Base-by-base conservation (phyloP, 2,888 invertebrate genomes). In the Plutella xylostella region DNA sequence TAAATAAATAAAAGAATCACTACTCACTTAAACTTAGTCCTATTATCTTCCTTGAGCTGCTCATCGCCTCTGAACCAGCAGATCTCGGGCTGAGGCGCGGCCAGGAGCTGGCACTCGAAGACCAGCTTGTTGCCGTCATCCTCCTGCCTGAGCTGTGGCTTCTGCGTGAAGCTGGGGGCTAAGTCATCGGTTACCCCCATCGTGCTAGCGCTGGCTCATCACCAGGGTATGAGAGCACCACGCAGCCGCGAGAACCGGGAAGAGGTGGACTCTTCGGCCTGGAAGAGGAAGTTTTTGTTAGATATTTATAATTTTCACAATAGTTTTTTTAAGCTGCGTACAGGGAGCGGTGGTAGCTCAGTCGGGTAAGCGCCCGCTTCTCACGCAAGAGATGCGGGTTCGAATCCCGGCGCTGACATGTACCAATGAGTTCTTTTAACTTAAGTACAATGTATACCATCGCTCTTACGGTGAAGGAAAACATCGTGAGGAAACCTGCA, bases 141-240 rank as follows among this genome's bases (percentile, higher is more conserved):
- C 75, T 97, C 97, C 79, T 98, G 97, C 58, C 96, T 89, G 63
- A 98, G 89, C 80, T 95, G 94, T 56, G 97, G 97, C 90, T 97
- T 97, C 87, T 97, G 96, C 60, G 96, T 95, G 88, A 98, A 97
- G 89, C 96, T 97, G 80, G 97, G 97, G 86, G 97, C 96, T 87
- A 96, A 93, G 85, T 96, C 96, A 84, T 96, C 96, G 73, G 91
- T 88, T 85, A 92, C 91, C 88, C 92, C 92, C 92, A 93, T 93
- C 39, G 55, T 59, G 65, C 72, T 80, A 82, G 56, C 66, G 73
- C 65, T 61, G 58, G 68, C 66, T 63, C 82, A 82, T 82, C 66
- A 77, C 80, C 42, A 55, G 62, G 42, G 45, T 51, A 51, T 54
- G 56, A 56, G 55, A 51, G 51, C 48, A 52, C 48, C 5, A 48